A percentile compares a stretch with the other conserved stretches of the same genome.
These are phyloP conservation scores for Bimastos eiseni DNA, from an alignment of 2,888 invertebrate species.

Conservation along the genomic window DNA sequence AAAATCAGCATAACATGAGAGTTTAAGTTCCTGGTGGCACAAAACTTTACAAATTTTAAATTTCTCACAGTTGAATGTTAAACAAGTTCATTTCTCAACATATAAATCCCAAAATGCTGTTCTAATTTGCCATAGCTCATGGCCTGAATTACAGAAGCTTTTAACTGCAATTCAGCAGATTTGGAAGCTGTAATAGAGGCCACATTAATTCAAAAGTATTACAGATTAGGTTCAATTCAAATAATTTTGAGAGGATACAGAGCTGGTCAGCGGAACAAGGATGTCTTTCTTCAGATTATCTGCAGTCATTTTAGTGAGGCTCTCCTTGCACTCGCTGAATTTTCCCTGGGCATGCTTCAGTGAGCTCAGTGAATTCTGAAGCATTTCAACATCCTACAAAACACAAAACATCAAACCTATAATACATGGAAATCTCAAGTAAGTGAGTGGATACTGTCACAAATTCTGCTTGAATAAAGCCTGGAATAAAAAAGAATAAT, in stretches of 20 bases:
- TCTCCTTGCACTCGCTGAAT: conserved; percentile 82
- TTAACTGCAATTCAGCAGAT: background rate
- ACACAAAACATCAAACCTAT: background rate
- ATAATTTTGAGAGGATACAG: conserved; percentile 65
- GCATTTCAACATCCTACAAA: conserved; percentile 77
- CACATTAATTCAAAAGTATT: background rate
- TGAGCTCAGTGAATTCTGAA: conserved; percentile 85
- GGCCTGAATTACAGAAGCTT: background rate
- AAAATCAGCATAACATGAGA: too few species aligned
- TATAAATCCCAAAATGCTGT: too few species aligned
- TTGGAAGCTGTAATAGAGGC: too few species aligned
- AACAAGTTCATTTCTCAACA: too few species aligned
- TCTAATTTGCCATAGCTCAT: background rate
- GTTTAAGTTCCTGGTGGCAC: too few species aligned
- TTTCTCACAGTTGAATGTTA: too few species aligned
- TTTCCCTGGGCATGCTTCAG: conserved; percentile 86
- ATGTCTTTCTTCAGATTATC: conserved; percentile 80
- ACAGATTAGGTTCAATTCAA: background rate
- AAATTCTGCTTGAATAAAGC: background rate
- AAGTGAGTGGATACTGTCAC: background rate
- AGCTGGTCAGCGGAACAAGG: conserved; percentile 90
- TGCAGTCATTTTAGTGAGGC: conserved; percentile 72
- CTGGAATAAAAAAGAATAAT: background rate
- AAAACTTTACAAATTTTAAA: too few species aligned
- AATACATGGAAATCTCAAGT: background rate